phyloP scores from a whole-genome alignment of 2,797 vertebrate genomes.

The Sebastes diploproa region DNA sequence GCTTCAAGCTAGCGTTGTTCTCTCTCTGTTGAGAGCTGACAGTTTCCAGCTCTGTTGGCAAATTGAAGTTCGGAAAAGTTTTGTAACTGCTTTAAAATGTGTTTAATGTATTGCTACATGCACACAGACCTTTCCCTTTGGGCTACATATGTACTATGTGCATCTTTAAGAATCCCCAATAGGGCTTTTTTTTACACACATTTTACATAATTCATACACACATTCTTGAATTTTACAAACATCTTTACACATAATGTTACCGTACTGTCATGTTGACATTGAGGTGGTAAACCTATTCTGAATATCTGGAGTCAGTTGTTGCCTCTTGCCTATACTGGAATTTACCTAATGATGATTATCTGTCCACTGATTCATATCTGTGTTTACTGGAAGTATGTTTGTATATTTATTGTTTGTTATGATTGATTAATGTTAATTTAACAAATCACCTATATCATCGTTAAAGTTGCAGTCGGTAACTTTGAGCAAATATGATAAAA shows the following conservation, averaged over 20 bases:
- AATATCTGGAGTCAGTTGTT: neutral
- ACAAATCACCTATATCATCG: neutral
- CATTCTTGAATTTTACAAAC: neutral
- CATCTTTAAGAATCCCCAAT: neutral
- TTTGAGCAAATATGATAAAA: too few species aligned
- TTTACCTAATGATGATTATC: neutral
- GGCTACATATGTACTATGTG: neutral
- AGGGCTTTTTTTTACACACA: neutral
- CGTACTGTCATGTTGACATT: neutral
- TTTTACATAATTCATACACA: neutral
- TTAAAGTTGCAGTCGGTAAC: too few species aligned
- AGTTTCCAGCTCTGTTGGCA: neutral
- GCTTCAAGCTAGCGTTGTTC: conserved; percentile 15
- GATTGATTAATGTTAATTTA: neutral
- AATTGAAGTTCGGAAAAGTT: neutral
- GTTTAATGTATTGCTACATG: neutral
- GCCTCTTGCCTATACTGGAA: neutral
- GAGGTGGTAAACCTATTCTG: neutral
- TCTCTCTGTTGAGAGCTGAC: neutral
- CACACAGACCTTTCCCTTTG: neutral
- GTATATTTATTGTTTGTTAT: neutral
- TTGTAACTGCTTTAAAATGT: neutral
- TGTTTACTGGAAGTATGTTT: neutral
- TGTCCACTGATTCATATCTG: neutral
- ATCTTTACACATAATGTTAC: neutral